Conservation (phyloP, 2,113 vertebrate genomes). For the Saccopteryx leptura region DNA sequence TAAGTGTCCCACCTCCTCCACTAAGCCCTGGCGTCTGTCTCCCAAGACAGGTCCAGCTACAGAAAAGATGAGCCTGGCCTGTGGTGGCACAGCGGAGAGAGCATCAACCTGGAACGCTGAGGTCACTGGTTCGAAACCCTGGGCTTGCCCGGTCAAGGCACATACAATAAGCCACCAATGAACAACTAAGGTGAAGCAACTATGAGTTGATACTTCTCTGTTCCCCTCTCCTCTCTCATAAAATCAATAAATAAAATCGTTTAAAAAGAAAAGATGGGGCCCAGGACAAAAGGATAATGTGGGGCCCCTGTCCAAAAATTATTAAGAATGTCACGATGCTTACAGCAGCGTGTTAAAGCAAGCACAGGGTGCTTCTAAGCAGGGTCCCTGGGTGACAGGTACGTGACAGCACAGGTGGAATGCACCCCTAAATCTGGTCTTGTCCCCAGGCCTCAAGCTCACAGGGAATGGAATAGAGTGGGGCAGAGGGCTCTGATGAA, state of each 20-base stretch:
- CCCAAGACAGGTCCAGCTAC: neutral
- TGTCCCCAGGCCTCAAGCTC: neutral
- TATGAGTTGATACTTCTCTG: no score
- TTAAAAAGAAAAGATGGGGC: neutral
- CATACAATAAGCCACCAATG: no score
- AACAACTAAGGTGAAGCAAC: no score
- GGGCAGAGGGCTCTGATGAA: neutral
- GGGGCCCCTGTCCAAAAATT: neutral
- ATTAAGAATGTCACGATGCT: neutral
- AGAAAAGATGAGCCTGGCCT: neutral
- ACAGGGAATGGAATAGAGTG: neutral
- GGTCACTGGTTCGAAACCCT: no score
- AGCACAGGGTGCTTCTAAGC: neutral
- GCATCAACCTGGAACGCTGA: no score
- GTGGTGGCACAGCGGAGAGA: no score
- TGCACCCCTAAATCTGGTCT: neutral
- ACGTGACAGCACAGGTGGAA: neutral
- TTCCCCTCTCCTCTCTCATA: no score
- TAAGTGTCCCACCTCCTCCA: neutral
- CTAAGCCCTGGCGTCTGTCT: neutral
- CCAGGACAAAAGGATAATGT: neutral
- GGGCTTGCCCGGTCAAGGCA: no score
- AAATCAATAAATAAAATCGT: no score
- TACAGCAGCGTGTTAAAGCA: neutral
- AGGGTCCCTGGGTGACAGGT: neutral